Conservation (phyloP, 2,113 vertebrate species). For the Oncorhynchus kisutch region DNA sequence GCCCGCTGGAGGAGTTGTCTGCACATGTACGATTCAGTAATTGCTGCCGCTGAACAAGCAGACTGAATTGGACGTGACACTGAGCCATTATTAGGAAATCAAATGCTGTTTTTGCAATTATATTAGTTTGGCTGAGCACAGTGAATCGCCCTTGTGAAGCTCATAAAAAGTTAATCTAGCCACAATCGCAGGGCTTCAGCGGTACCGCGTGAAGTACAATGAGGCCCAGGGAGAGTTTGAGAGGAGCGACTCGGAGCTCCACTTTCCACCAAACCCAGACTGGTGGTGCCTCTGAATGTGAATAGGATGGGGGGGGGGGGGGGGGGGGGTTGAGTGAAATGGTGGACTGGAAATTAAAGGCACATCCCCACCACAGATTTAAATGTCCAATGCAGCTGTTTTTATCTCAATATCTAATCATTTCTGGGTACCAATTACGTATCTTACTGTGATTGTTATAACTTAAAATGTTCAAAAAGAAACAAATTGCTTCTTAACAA, state of each 20-base stretch:
- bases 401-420: too few relatives aligned
- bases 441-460: too few relatives aligned
- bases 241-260: background rate
- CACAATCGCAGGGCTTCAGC: constrained; percentile 16
- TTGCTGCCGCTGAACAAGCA: constrained; percentile 64
- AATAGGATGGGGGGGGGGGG: too few relatives aligned
- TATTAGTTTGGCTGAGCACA: constrained; percentile 58
- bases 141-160: constrained; percentile 40
- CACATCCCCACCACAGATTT: background rate
- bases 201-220: constrained; percentile 11
- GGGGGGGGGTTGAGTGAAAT: background rate
- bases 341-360: background rate
- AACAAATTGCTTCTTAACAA: too few relatives aligned
- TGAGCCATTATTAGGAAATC: constrained; percentile 67
- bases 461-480: too few relatives aligned
- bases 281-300: constrained; percentile 3
- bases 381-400: too few relatives aligned
- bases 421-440: too few relatives aligned
- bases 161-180: constrained; percentile 34
- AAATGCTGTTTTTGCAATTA: constrained; percentile 71
- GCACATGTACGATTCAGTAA: constrained; percentile 69
- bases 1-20: constrained; percentile 65
- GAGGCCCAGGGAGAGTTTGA: constrained; percentile 1
- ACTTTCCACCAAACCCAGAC: constrained; percentile 1
- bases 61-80: constrained; percentile 70